Evolutionary conservation across 2,113 vertebrate species (phyloP), one percentile per base, ranked within the genome.

Genomic region (Verasper variegatus): DNA sequence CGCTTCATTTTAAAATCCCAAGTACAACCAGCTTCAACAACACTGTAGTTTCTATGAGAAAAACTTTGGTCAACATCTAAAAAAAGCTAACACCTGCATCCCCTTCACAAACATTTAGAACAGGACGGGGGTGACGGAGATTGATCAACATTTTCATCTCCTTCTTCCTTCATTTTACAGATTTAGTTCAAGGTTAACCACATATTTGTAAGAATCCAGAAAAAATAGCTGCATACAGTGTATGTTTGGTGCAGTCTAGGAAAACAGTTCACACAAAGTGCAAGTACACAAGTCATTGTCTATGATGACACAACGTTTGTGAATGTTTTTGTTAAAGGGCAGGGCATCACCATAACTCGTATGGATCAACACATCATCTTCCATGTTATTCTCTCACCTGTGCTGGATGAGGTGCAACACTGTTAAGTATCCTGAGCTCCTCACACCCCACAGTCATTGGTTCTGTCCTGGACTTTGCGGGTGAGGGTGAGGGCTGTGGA

Each of bases 371-470:
- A 2, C 9, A 0, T 68, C 68, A 20, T 6, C 66, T 24, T 65
- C 47, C 56, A 15, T 7, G 17, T 18, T 27, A 2, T 70, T 65
- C 71, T 65, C 71, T 75, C 71, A 31, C 71, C 71, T 88, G 24
- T 18, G 27, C 24, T 27, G 68, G 55, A 5, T 7, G 49, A 8
- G n/a, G 68, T 56, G 64, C 55, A 42, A 10, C 62, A 47, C 4
- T 2, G 35, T 52, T 18, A 61, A 55, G 5, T 13, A 42, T 54
- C 76, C 71, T 17, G 37, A 4, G 14, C 55, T 6, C 37, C 52
- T 98, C 94, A 99, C 37, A 98, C 97, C 0, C 95, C 95, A 0
- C 89, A 96, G 91, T 96, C 96, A 0, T 79, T 82, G 58, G 81
- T 91, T 82, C 94, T 96, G 87, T 98, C 97, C 78, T 93, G 85